These are phyloP conservation scores for Xylocopa sonorina DNA, from an alignment of 1,140 invertebrate species.

Conservation along the genomic window DNA sequence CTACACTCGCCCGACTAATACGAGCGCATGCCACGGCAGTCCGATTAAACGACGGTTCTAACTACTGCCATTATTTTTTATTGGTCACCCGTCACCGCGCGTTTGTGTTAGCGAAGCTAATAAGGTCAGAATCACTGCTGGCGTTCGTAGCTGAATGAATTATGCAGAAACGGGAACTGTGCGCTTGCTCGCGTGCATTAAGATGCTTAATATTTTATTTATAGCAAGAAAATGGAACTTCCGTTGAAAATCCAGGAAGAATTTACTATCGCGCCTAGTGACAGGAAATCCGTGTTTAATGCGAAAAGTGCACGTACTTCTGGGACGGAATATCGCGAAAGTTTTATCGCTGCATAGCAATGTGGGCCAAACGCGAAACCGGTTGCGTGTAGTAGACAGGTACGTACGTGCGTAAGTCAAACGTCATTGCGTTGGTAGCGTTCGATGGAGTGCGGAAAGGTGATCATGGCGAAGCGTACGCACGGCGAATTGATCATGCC, in stretches of 20 bases:
- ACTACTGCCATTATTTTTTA: too few species aligned
- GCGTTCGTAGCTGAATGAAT: too few species aligned
- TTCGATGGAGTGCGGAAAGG: slow-evolving; percentile 2
- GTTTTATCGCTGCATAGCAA: slow-evolving; percentile 36
- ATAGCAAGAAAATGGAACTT: background rate
- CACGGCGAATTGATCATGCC: background rate
- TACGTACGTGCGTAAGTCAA: background rate
- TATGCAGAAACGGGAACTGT: too few species aligned
- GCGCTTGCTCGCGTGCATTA: background rate
- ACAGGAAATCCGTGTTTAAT: background rate
- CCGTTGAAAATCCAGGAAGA: background rate
- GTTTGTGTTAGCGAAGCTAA: too few species aligned
- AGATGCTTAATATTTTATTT: background rate
- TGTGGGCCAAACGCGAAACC: slow-evolving; percentile 54
- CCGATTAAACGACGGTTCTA: too few species aligned
- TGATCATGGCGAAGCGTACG: background rate
- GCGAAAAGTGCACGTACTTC: slow-evolving; percentile 1
- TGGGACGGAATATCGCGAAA: slow-evolving; percentile 32
- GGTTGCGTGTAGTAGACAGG: too few species aligned
- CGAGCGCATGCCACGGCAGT: too few species aligned
- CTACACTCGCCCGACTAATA: too few species aligned
- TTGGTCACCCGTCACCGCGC: too few species aligned
- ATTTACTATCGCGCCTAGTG: background rate
- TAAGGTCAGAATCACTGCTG: too few species aligned
- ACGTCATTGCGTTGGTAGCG: background rate